A percentile compares a stretch with the other conserved stretches of the same genome.
phyloP scores from a whole-genome alignment of 2,888 invertebrate species.

The Rhagonycha fulva region DNA sequence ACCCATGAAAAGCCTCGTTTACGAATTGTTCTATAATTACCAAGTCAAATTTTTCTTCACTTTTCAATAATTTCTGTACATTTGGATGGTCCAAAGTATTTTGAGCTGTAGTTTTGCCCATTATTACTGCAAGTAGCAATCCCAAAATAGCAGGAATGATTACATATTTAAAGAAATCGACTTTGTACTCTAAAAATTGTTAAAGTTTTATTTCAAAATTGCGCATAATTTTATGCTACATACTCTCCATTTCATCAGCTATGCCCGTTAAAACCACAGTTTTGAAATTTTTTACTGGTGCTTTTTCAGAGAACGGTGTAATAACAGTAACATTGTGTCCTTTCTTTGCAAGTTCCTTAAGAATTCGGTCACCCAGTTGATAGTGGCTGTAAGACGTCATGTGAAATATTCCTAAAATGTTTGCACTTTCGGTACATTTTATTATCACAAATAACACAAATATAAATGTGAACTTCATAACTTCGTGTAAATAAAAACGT shows the following conservation, averaged over 20 bases:
- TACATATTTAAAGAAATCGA: not conserved
- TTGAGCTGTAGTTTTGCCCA: slow-evolving; percentile 18
- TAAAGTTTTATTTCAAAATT: too few species aligned
- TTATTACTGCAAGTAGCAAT: not conserved
- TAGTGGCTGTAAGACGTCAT: slow-evolving; percentile 38
- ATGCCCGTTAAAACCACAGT: not conserved
- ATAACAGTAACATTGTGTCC: slow-evolving; percentile 53
- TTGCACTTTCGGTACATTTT: not conserved
- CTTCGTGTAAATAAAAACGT: too few species aligned
- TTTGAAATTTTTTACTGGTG: slow-evolving; percentile 48
- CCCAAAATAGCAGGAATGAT: not conserved
- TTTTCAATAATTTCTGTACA: slow-evolving; percentile 43
- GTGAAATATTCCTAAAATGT: slow-evolving; percentile 40
- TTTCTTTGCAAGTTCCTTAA: slow-evolving; percentile 39
- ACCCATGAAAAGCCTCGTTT: slow-evolving; percentile 56
- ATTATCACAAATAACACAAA: not conserved
- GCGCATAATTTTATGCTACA: too few species aligned
- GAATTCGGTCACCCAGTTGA: slow-evolving; percentile 34
- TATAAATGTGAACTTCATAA: not conserved
- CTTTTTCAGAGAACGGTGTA: slow-evolving; percentile 39
- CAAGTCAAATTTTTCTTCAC: slow-evolving; percentile 51
- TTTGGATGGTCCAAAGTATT: slow-evolving; percentile 38
- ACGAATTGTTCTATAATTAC: slow-evolving; percentile 57
- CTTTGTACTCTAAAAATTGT: not conserved
- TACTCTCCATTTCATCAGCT: not conserved